Percentiles rank a stretch among this genome's conserved stretches.
Evolutionary conservation across 30 jellyfish, hydroid and myxozoan genomes (phyloP).

Genomic region (Turritopsis dohrnii): DNA sequence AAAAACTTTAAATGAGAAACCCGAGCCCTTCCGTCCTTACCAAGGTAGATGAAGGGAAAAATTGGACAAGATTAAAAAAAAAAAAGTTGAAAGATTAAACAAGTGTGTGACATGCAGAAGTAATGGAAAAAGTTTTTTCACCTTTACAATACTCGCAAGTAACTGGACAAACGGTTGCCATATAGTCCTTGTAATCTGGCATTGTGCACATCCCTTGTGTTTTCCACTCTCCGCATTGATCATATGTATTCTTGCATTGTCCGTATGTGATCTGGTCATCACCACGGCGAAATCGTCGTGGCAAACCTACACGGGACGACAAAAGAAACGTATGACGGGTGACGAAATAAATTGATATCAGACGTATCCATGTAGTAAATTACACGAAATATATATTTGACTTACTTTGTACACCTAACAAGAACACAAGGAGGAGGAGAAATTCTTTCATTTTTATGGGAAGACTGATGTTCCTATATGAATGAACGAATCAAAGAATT

Average conservation of each 20-base stretch:
- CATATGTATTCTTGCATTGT: slow-evolving; percentile 26
- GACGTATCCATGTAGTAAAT: too few relatives aligned
- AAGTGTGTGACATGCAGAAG: not conserved
- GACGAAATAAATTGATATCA: too few relatives aligned
- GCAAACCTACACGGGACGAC: not conserved
- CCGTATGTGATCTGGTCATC: slow-evolving; percentile 11
- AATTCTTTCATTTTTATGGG: not conserved
- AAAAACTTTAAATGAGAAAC: not conserved
- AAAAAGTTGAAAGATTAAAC: too few relatives aligned
- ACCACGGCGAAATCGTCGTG: slow-evolving; percentile 23
- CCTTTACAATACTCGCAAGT: slow-evolving; percentile 34
- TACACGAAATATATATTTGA: not conserved
- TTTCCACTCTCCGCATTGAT: slow-evolving; percentile 30
- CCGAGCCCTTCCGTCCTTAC: not conserved
- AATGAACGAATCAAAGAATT: not conserved
- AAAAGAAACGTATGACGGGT: not conserved
- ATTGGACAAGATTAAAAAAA: not conserved
- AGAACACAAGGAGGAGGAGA: not conserved
- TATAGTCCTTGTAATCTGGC: slow-evolving; percentile 25
- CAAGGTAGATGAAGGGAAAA: not conserved
- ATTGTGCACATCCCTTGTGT: slow-evolving; percentile 5
- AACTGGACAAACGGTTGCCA: slow-evolving; percentile 36
- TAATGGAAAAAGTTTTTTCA: not conserved
- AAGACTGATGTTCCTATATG: not conserved
- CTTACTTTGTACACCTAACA: not conserved